These are phyloP conservation scores for Morbakka virulenta DNA, from an alignment of 30 jellyfish, hydroid and myxozoan species.

Conservation along the genomic window DNA sequence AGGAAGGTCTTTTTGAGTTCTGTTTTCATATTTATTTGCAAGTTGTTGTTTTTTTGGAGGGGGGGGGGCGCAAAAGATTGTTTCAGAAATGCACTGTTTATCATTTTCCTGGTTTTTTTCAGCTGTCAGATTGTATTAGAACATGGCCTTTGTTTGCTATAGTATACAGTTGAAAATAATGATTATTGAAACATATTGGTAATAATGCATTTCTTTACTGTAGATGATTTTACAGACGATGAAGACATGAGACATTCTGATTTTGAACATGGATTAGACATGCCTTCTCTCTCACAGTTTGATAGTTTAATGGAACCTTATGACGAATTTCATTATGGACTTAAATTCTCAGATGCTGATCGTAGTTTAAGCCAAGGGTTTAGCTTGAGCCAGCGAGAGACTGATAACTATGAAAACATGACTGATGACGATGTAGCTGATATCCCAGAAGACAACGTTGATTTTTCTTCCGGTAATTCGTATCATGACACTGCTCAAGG, in stretches of 20 bases:
- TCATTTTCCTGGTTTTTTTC: too few relatives aligned
- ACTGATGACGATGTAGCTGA: conserved; percentile 71
- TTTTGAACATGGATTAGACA: conserved; percentile 31
- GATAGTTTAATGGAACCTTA: conserved; percentile 80
- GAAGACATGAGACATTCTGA: conserved; percentile 38
- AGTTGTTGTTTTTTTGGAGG: too few relatives aligned
- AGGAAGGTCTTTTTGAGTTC: too few relatives aligned
- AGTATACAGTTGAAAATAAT: too few relatives aligned
- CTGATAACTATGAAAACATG: conserved; percentile 43
- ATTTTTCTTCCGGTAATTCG: neutral
- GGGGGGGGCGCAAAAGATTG: too few relatives aligned
- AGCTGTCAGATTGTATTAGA: too few relatives aligned
- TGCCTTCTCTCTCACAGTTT: conserved; percentile 77
- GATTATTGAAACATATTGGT: too few relatives aligned
- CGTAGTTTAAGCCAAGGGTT: conserved; percentile 15
- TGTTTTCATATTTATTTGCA: too few relatives aligned
- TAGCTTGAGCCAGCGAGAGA: conserved; percentile 4
- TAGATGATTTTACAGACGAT: too few relatives aligned
- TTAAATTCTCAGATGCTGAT: conserved; percentile 43
- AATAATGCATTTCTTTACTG: too few relatives aligned
- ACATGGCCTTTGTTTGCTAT: too few relatives aligned
- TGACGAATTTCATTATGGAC: conserved; percentile 73
- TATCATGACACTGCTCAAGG: neutral
- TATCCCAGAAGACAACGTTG: conserved; percentile 58
- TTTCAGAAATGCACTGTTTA: too few relatives aligned